Percentiles rank a stretch among this genome's conserved stretches.
phyloP scores from a whole-genome alignment of 2,113 vertebrate genomes.

The Emydocephalus ijimae region DNA sequence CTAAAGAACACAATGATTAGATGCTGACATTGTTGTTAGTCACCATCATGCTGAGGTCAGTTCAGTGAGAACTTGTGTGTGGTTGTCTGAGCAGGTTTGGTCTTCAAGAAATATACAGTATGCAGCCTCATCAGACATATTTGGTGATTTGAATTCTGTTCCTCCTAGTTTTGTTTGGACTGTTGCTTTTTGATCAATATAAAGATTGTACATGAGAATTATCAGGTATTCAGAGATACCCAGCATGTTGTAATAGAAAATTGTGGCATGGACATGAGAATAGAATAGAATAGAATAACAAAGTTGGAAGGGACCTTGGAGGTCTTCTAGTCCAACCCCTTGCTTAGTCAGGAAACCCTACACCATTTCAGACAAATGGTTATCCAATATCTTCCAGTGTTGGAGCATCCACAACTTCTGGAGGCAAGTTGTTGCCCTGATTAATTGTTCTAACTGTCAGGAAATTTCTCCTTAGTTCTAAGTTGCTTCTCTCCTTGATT shows the following conservation, averaged over 20 bases:
- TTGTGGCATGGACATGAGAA: background rate
- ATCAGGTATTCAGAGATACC: background rate
- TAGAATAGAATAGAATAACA: too few relatives aligned
- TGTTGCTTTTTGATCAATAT: background rate
- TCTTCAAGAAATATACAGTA: background rate
- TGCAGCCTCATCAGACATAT: background rate
- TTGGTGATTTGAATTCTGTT: background rate
- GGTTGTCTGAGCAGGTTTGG: background rate
- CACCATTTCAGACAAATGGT: too few relatives aligned
- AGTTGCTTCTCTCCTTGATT: too few relatives aligned
- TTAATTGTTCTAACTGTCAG: too few relatives aligned
- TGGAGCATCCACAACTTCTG: too few relatives aligned
- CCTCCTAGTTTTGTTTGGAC: background rate
- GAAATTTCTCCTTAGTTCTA: too few relatives aligned
- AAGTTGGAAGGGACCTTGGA: too few relatives aligned
- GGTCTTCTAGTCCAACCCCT: too few relatives aligned
- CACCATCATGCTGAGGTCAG: background rate
- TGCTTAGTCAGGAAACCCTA: too few relatives aligned
- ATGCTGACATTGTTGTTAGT: background rate
- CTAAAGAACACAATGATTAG: constrained; percentile 15
- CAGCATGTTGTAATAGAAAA: background rate
- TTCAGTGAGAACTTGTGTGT: background rate
- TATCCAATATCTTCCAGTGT: too few relatives aligned
- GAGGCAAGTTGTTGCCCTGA: too few relatives aligned
- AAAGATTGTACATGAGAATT: background rate